Evolutionary conservation across 2,888 invertebrate species (phyloP), one percentile per base, ranked within the genome.

Genomic region (Pteria penguin): DNA sequence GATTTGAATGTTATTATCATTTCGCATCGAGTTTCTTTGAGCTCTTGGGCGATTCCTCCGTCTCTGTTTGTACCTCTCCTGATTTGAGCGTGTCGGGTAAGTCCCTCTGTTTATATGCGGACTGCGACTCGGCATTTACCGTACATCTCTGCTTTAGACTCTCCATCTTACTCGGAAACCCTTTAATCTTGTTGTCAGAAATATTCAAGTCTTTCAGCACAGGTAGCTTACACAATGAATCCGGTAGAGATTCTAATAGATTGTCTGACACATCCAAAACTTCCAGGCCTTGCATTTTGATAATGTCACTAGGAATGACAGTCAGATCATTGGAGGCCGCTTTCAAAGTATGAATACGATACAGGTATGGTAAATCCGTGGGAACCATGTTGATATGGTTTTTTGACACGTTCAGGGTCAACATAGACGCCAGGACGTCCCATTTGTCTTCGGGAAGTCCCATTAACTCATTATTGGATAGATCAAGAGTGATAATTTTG

Each of bases 221-320:
- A 1, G 89, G 85, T 36, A 91, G 82, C 78, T 91, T 91, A 68
- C 86, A 86, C 11, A 91, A 80, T 22, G 82, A 78, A 36, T 91
- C 91, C 24, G 91, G 91, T 8, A 91, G 67, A 0, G 83, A 62
- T 69, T 87, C 94, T 68, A 97, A 95, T 11, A 96, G 95, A 91
- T 98, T 98, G 80, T 94, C 94, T 0, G 97, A 96, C 27, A 98
- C 93, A 88, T 97, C 96, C 33, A 98, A 92, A 2, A 92, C 91
- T 83, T 95, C 95, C 2, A 98, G 93, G 82, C 95, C 82, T 27
- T 84, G 82, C 91, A 91, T 90, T 76, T 90, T 90, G 67, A 81
- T 84, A 32, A 91, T 87, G 72, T 91, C 90, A 14, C 72, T 70
- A 0, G 91, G 91, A 11, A 91, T 79, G 14, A 83, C 82, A 2